These are phyloP conservation scores for Nycticryphes semicollaris DNA, from an alignment of 2,113 vertebrate genomes.

Conservation along the genomic window DNA sequence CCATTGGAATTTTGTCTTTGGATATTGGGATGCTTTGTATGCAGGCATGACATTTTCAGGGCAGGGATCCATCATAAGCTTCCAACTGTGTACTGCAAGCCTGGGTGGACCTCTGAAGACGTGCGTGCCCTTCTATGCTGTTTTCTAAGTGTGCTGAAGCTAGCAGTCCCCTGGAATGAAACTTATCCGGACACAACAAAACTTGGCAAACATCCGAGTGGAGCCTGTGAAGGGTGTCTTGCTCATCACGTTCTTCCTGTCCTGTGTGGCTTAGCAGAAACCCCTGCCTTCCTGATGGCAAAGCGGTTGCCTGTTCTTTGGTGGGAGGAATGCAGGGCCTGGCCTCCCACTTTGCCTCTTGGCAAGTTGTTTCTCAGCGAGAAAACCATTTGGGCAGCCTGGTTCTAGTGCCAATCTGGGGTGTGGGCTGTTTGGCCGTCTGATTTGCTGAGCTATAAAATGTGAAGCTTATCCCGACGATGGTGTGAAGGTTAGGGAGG, in stretches of 20 bases:
- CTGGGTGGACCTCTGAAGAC: not conserved
- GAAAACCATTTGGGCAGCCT: not conserved
- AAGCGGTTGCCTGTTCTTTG: not conserved
- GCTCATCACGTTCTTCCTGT: not conserved
- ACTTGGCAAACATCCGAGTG: not conserved
- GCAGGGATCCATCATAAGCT: not conserved
- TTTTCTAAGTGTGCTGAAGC: not conserved
- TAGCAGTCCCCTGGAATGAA: constrained; percentile 9
- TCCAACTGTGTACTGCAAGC: constrained; percentile 20
- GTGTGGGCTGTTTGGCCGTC: not conserved
- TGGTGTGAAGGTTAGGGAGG: not conserved
- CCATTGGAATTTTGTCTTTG: not conserved
- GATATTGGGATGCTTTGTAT: not conserved
- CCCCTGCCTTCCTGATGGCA: not conserved
- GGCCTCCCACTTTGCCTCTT: not conserved
- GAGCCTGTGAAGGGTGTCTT: not conserved
- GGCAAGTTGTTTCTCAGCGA: not conserved
- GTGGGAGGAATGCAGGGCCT: not conserved
- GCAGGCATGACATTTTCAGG: not conserved
- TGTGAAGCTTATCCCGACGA: not conserved
- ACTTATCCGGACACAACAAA: not conserved
- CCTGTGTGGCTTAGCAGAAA: not conserved
- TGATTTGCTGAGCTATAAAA: not conserved
- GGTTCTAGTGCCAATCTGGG: not conserved
- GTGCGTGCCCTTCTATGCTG: not conserved